Conservation (phyloP, 2,797 vertebrate species). For the Sardinella longiceps region DNA sequence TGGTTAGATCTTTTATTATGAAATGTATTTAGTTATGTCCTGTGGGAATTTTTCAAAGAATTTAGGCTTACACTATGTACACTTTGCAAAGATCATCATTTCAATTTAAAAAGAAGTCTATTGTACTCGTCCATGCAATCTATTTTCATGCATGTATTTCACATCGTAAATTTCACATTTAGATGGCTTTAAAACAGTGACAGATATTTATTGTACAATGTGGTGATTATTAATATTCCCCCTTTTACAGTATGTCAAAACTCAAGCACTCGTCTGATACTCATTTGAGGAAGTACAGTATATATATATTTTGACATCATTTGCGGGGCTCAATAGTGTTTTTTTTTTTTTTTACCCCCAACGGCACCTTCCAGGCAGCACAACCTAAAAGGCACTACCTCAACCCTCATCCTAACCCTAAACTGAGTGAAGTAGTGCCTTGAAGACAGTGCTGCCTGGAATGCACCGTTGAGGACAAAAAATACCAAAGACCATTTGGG, state of each 20-base stretch:
- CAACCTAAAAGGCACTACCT: no score
- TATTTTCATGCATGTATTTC: neutral
- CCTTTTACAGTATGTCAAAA: no score
- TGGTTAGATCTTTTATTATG: neutral
- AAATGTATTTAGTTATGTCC: neutral
- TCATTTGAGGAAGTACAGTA: no score
- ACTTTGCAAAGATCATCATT: neutral
- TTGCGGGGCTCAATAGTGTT: no score
- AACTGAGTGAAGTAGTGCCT: no score
- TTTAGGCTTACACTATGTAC: neutral
- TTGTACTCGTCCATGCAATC: neutral
- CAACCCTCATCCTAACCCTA: no score
- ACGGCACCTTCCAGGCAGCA: no score
- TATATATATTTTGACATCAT: no score
- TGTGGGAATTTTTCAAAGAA: neutral
- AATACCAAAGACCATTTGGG: no score
- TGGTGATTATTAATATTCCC: neutral
- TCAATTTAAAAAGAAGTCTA: neutral
- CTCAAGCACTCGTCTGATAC: no score
- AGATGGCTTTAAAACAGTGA: neutral
- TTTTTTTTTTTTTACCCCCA: no score
- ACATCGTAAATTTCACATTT: neutral
- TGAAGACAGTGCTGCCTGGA: no score
- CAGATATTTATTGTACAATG: neutral
- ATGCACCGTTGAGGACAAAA: neutral